Conservation (phyloP, 1,140 invertebrate species). For the Philopotamus ludificatus region DNA sequence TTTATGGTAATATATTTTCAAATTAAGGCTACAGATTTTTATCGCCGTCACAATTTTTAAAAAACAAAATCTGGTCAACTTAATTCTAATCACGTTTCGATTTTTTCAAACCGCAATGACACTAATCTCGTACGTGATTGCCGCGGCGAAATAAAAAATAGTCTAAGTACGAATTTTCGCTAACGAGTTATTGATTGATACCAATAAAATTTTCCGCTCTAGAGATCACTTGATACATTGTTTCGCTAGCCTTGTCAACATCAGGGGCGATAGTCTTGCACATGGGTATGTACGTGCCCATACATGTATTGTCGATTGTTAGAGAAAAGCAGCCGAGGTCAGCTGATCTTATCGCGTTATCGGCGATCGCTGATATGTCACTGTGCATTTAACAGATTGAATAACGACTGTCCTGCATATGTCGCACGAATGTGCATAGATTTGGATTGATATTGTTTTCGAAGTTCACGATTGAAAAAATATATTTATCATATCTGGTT, state of each 20-base stretch:
- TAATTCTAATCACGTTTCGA: background rate
- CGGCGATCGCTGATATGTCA: background rate
- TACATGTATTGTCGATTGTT: no score
- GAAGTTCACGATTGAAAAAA: no score
- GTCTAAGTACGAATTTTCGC: background rate
- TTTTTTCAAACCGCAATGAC: background rate
- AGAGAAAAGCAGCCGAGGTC: background rate
- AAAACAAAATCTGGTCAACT: no score
- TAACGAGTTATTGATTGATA: background rate
- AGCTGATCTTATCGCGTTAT: background rate
- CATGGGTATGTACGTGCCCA: background rate
- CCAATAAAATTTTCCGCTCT: background rate
- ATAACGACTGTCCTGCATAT: background rate
- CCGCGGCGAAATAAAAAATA: background rate
- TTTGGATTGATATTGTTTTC: no score
- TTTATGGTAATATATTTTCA: no score
- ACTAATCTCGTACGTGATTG: background rate
- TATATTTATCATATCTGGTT: no score
- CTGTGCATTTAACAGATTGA: background rate
- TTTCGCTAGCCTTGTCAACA: background rate
- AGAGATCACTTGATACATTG: background rate
- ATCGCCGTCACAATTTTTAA: no score
- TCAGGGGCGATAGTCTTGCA: background rate
- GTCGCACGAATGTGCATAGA: background rate
- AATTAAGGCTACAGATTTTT: no score